phyloP scores from a whole-genome alignment of 2,888 invertebrate genomes.

The Callyntrura sp. region DNA sequence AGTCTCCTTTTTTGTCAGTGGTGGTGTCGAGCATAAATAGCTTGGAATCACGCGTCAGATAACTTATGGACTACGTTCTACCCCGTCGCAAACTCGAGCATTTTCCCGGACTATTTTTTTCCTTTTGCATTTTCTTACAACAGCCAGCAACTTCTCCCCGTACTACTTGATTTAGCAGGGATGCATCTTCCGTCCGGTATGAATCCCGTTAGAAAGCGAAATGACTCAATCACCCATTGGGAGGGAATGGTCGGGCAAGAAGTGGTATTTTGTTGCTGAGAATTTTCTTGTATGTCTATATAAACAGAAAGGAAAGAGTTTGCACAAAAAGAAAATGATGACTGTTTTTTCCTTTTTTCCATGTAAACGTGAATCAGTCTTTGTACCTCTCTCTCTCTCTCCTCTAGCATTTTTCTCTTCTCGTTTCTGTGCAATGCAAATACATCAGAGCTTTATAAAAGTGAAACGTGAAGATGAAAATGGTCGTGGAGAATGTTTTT shows the following conservation, averaged over 20 bases:
- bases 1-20: background rate
- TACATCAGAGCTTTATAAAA: slow-evolving; percentile 31
- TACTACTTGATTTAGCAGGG: slow-evolving; percentile 42
- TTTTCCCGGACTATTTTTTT: background rate
- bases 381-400: slow-evolving; percentile 19
- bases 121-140: background rate
- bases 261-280: slow-evolving; percentile 34
- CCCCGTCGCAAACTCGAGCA: slow-evolving; percentile 33
- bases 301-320: slow-evolving; percentile 2
- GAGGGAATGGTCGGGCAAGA: slow-evolving; percentile 32
- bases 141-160: background rate
- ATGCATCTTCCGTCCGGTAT: slow-evolving; percentile 47
- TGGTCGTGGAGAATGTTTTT: slow-evolving; percentile 32
- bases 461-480: slow-evolving; percentile 35
- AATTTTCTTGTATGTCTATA: background rate
- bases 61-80: slow-evolving; percentile 70
- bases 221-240: slow-evolving; percentile 74
- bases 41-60: slow-evolving; percentile 48
- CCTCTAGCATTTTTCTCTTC: slow-evolving; percentile 13
- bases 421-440: slow-evolving; percentile 16
- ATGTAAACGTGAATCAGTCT: background rate
- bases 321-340: slow-evolving; percentile 51
- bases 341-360: slow-evolving; percentile 38
- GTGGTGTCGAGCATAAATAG: slow-evolving; percentile 2
- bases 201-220: slow-evolving; percentile 58